Base-by-base conservation (phyloP, 2,113 vertebrate species). In the Pithys albifrons region DNA sequence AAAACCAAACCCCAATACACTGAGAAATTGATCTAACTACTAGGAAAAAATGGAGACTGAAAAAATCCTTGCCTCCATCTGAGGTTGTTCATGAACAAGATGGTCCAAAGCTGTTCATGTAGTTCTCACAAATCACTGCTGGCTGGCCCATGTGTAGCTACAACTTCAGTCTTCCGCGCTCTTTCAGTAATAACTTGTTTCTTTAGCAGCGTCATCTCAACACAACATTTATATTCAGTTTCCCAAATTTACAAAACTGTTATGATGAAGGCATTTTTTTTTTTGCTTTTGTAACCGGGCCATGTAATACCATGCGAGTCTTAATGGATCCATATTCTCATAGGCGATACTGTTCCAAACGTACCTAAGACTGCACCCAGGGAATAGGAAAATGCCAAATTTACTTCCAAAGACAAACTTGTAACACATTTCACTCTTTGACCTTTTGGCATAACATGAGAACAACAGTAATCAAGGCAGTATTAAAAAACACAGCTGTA, bases 391-490 rank as follows among this genome's bases (percentile, higher is more conserved):
- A 92, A 95, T 89, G 91, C 95, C 93, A 90, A 93, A 92, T 65
- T 35, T 54, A 27, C 84, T 87, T 85, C 58, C 74, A 80, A 64
- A 39, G 85, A 86, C 91, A 89, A 95, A 88, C 69, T 70, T 93
- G 91, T 88, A 96, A 93, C 87, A 91, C 82, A 82, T 96, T 96
- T 97, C 94, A 94, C 81, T 97, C 89, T 88, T 71, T 11, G 89
- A 97, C 95, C 94, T 97, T 97, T 97, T 97, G 96, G 97, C 96
- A 97, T 97, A 95, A 91, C 91, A 97, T 95, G 93, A 98, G 97
- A 97, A 97, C 52, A 96, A 89, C 93, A 97, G 91, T 95, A 97
- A 93, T 98, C 97, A 98, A 98, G 97, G 97, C 97, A 98, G 97
- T 97, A 97, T 97, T 97, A 98, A 97, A 98, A 98, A 98, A 46